Evolutionary conservation across 2,113 vertebrate species (phyloP).

Genomic region (Rattus rattus): DNA sequence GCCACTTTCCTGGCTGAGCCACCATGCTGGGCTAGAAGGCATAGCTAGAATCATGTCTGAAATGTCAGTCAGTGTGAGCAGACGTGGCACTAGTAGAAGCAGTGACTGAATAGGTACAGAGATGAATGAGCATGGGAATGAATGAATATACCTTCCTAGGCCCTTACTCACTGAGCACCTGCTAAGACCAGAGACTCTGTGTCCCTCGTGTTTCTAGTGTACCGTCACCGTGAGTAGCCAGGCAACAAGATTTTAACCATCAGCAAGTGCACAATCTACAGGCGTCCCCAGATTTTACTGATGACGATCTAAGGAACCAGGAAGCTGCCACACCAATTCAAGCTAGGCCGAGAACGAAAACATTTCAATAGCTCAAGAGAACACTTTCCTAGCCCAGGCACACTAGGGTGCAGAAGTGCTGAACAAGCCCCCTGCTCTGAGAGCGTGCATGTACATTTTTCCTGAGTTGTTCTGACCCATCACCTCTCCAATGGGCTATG

Average conservation of each 20-base stretch:
- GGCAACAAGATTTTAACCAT: constrained; percentile 17
- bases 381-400: constrained; percentile 39
- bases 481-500: constrained; percentile 32
- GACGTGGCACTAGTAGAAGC: neutral
- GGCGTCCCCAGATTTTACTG: neutral
- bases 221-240: neutral
- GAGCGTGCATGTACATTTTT: neutral
- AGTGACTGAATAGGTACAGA: neutral
- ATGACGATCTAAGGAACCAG: neutral
- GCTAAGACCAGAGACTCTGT: neutral
- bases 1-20: neutral
- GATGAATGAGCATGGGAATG: neutral
- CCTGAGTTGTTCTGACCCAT: constrained; percentile 73
- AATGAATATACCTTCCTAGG: neutral
- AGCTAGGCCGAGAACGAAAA: constrained; percentile 11
- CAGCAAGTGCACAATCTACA: neutral
- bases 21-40: neutral
- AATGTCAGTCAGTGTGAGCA: constrained; percentile 23
- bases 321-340: neutral
- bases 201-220: neutral
- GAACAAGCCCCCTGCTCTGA: constrained; percentile 26
- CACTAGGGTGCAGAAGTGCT: neutral
- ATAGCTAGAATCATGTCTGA: neutral
- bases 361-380: constrained; percentile 9
- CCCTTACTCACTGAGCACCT: neutral